Base-by-base conservation (phyloP, 2,888 invertebrate genomes). In the Acleris cristana region DNA sequence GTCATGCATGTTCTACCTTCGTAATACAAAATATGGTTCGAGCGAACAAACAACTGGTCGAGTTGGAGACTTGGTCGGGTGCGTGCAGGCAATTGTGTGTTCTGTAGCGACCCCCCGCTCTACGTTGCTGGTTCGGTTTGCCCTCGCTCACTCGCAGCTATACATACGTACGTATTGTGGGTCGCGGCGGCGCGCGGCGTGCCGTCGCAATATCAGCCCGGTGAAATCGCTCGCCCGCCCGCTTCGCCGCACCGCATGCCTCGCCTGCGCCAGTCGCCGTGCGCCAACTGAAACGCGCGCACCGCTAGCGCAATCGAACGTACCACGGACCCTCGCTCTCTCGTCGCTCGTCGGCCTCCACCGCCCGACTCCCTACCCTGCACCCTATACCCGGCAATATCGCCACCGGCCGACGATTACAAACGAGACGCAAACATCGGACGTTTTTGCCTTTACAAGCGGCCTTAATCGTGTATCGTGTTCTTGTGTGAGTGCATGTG, bases 211-310 rank as follows among this genome's bases (percentile, higher is more conserved):
- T 91, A 91, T 91, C 90, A 89, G 89, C 90, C 89, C 92, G 90
- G 92, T 92, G 91, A 92, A 91, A 92, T 91, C 92, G 90, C 89
- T 88, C 89, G 89, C 88, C 89, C 90, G 89, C 90, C 90, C 90
- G 89, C 89, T 81, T 83, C 89, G 86, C 80, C 89, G 84, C 89
- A 85, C 88, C 89, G 85, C 90, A 83, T 87, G 88, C 90, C 91
- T 89, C 82, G 90, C 89, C 90, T 89, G 92, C 90, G 90, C 92
- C 90, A 91, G 91, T 92, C 91, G 90, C 89, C 86, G 88, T 91
- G 91, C 92, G 91, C 91, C 91, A 90, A 91, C 92, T 89, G 92
- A 89, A 92, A 90, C 91, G 92, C 90, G 90, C 92, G 91, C 92
- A 91, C 92, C 85, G 88, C 86, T 89, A 87, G 87, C 86, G 88